phyloP scores from a whole-genome alignment of 2,888 invertebrate genomes.

The Hyalella azteca region DNA sequence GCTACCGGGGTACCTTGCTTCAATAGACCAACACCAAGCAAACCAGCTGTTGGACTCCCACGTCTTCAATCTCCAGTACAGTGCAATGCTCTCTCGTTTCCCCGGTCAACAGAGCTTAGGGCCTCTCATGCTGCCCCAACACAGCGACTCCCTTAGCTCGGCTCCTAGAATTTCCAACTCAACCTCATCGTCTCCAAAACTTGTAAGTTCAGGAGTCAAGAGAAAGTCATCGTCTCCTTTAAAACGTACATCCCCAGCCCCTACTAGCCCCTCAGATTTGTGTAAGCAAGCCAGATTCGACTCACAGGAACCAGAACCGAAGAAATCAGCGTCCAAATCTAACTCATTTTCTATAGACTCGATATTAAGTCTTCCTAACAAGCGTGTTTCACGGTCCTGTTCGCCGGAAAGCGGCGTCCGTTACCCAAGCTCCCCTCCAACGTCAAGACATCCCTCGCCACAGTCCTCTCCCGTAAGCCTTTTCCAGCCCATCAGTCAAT shows the following conservation, averaged over 20 bases:
- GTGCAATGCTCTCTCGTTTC: background rate
- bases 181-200: background rate
- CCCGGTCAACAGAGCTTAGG: background rate
- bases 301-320: background rate
- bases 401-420: background rate
- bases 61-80: background rate
- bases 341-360: slow-evolving; percentile 6
- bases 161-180: background rate
- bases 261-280: background rate
- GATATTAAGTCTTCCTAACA: background rate
- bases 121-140: background rate
- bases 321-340: background rate
- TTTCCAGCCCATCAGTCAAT: background rate
- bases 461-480: background rate
- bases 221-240: slow-evolving; percentile 3
- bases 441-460: background rate
- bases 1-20: background rate
- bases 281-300: background rate
- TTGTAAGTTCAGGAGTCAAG: background rate
- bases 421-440: background rate
- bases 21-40: background rate
- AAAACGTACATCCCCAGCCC: background rate
- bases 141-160: background rate
- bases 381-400: background rate
- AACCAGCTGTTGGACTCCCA: background rate